Conservation (phyloP, 2,888 invertebrate species). For the Pterostichus niger region DNA sequence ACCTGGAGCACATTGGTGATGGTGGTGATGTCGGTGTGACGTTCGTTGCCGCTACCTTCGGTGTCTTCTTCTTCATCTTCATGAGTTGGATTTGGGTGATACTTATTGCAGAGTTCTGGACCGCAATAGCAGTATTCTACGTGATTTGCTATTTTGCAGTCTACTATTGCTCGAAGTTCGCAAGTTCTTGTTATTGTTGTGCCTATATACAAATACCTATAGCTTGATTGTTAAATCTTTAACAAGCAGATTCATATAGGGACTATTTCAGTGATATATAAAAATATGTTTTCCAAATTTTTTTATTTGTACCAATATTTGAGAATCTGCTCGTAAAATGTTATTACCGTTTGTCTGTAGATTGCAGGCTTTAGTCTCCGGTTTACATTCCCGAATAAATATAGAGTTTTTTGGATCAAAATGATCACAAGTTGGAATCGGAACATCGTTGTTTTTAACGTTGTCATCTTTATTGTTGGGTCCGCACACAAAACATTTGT, state of each 20-base stretch:
- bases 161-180: constrained; percentile 71
- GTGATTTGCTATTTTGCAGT: constrained; percentile 73
- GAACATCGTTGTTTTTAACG: not conserved
- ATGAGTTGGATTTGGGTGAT: constrained; percentile 1
- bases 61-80: constrained; percentile 32
- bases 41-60: constrained; percentile 57
- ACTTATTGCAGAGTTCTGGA: constrained; percentile 73
- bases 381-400: constrained; percentile 68
- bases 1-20: not conserved
- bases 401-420: constrained; percentile 66
- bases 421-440: constrained; percentile 66
- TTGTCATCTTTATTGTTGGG: constrained; percentile 45
- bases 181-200: constrained; percentile 71
- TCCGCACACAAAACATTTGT: constrained; percentile 62
- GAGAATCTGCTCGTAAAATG: not conserved
- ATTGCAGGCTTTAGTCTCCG: constrained; percentile 66
- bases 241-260: too few relatives aligned
- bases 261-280: too few relatives aligned
- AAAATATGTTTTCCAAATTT: too few relatives aligned
- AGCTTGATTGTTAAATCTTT: too few relatives aligned
- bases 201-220: constrained; percentile 23
- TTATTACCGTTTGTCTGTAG: constrained; percentile 68
- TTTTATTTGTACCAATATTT: too few relatives aligned
- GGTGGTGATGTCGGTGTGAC: not conserved
- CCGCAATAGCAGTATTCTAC: constrained; percentile 75